Evolutionary conservation across 2,113 vertebrate genomes (phyloP).

Genomic region (Glareola pratincola): DNA sequence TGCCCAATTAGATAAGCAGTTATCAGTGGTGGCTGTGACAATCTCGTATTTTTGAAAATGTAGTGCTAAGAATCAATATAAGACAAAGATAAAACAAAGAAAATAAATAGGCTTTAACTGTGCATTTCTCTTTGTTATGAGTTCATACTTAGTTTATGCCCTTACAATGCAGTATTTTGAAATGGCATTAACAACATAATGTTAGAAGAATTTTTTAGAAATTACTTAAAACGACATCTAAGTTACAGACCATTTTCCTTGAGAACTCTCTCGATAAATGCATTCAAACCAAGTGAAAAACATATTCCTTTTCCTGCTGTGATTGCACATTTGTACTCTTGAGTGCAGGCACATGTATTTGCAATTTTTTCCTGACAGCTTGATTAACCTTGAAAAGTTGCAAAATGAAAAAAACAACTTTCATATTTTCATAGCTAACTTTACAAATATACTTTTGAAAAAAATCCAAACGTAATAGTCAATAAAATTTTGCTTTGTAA

Average conservation of each 20-base stretch:
- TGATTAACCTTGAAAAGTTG: conserved; percentile 69
- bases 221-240: conserved; percentile 41
- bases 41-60: neutral
- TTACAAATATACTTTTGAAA: neutral
- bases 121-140: neutral
- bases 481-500: neutral
- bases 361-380: conserved; percentile 56
- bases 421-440: neutral
- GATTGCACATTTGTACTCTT: conserved; percentile 67
- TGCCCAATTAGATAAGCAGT: conserved; percentile 31
- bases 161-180: conserved; percentile 11
- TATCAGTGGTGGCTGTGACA: neutral
- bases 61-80: neutral
- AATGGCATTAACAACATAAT: neutral
- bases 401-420: conserved; percentile 7
- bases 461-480: neutral
- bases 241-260: conserved; percentile 63
- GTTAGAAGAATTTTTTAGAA: conserved; percentile 37
- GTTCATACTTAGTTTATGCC: conserved; percentile 9
- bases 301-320: conserved; percentile 68
- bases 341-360: conserved; percentile 52
- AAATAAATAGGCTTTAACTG: neutral
- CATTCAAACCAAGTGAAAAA: conserved; percentile 64
- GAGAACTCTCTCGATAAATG: conserved; percentile 58
- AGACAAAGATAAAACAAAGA: neutral